phyloP scores from a whole-genome alignment of 2,888 invertebrate genomes.

The Eudemis profundana region DNA sequence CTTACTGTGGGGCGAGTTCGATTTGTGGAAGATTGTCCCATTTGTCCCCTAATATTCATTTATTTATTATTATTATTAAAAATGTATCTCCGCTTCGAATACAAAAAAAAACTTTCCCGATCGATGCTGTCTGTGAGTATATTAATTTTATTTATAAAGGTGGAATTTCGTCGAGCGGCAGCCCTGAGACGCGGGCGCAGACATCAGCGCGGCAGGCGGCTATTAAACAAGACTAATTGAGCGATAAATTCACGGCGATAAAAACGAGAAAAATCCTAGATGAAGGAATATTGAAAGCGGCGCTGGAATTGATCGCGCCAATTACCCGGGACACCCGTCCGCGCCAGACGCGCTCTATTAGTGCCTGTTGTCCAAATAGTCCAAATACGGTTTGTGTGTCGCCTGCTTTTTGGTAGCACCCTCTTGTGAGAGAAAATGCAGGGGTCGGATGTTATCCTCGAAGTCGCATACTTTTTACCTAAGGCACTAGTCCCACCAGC shows the following conservation, averaged over 20 bases:
- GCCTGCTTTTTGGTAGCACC: neutral
- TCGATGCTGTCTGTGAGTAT: neutral
- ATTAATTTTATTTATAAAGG: neutral
- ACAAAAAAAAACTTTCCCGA: too few species aligned
- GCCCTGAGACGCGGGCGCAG: constrained; percentile 80
- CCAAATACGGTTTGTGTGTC: constrained; percentile 22
- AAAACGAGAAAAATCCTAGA: constrained; percentile 76
- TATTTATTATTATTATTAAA: too few species aligned
- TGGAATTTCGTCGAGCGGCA: constrained; percentile 56
- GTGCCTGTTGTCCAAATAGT: constrained; percentile 43
- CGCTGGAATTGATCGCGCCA: constrained; percentile 83
- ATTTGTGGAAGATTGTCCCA: too few species aligned
- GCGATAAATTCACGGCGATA: constrained; percentile 84
- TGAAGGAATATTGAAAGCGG: constrained; percentile 84
- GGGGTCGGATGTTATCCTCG: neutral
- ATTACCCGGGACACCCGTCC: constrained; percentile 77
- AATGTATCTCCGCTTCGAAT: too few species aligned
- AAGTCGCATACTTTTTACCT: neutral
- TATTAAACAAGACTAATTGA: constrained; percentile 87
- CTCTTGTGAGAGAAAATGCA: neutral
- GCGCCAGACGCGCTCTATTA: constrained; percentile 73
- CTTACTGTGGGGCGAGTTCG: too few species aligned
- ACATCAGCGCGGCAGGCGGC: constrained; percentile 84
- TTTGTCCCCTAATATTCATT: too few species aligned
- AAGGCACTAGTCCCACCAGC: too few species aligned